Conservation (phyloP, 1,140 invertebrate genomes). For the Metopolophium dirhodum region DNA sequence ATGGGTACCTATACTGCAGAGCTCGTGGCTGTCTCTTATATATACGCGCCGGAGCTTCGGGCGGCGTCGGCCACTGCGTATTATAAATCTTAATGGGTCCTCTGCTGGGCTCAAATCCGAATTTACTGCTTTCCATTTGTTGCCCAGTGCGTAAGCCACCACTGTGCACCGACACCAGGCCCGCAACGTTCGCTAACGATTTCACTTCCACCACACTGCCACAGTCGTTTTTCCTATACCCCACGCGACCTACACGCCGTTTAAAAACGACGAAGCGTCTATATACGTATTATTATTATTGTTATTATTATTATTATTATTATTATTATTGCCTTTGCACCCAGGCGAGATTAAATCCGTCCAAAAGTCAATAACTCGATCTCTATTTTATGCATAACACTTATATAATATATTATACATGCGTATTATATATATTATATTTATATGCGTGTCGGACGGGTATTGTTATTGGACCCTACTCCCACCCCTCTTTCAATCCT, state of each 20-base stretch:
- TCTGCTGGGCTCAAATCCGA: constrained; percentile 47
- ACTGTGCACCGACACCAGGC: background rate
- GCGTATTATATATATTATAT: too few relatives aligned
- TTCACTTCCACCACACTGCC: background rate
- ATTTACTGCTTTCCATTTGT: constrained; percentile 52
- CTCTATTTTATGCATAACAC: background rate
- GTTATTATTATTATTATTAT: background rate
- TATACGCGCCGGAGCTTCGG: background rate
- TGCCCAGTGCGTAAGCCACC: background rate
- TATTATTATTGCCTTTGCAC: background rate
- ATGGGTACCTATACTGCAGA: background rate
- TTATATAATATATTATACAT: too few relatives aligned
- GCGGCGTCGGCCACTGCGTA: background rate
- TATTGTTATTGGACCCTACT: background rate
- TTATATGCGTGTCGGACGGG: background rate
- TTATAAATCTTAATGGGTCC: constrained; percentile 51
- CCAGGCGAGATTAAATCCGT: background rate
- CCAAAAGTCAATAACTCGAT: background rate
- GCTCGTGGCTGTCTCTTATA: constrained; percentile 32
- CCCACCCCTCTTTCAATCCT: background rate
- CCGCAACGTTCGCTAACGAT: constrained; percentile 37
- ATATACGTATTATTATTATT: background rate
- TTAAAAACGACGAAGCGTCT: background rate
- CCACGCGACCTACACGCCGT: background rate
- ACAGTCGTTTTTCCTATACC: background rate